Base-by-base conservation (phyloP, 1,140 invertebrate species). In the Solenopsis invicta region DNA sequence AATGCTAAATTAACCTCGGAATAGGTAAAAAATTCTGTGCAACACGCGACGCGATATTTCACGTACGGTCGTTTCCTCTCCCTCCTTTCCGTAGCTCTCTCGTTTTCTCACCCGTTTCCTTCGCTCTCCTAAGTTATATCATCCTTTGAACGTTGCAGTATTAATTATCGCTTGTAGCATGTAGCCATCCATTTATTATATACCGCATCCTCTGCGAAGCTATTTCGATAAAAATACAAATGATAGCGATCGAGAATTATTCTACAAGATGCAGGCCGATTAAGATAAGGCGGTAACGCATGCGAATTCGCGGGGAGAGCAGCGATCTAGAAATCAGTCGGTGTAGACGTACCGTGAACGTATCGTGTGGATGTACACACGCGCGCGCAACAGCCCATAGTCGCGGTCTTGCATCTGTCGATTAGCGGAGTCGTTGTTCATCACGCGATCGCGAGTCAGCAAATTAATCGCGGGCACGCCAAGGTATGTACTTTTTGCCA, bases 21-120 rank as follows among this genome's bases (percentile, higher is more conserved):
- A 75, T 74, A 84, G 61, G 69, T 84, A 84, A 84, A 84, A 84
- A 84, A 74, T 74, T 48, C 13, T 18, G 80, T 56, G 41, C 80
- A 48, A 74, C 80, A 84, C 80, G 80, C 80, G 80, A 84, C 80
- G 69, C 80, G 54, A 84, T 84, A 84, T 74, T 84, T 84, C 54
- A 84, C 80, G 67, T 59, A 82, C 52, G 67, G 67, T 45, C 41
- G 41, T 75, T 84, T 62, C 29, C 41, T 74, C 18, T 61, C 69
- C 54, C 16, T 81, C 41, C 54, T 50, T 66, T 67, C 37, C 64
- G 64, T 67, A 67, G 64, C 64, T 67, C 18, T 18, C 10, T 67
- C 64, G 37, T 45, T 45, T 16, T 56, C 50, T 84, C 29, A 18
- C 29, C 34, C 18, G 64, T 45, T 61, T 48, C 69, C 34, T 48